phyloP scores from a whole-genome alignment of 2,797 vertebrate genomes.

The Halcyon badia region DNA sequence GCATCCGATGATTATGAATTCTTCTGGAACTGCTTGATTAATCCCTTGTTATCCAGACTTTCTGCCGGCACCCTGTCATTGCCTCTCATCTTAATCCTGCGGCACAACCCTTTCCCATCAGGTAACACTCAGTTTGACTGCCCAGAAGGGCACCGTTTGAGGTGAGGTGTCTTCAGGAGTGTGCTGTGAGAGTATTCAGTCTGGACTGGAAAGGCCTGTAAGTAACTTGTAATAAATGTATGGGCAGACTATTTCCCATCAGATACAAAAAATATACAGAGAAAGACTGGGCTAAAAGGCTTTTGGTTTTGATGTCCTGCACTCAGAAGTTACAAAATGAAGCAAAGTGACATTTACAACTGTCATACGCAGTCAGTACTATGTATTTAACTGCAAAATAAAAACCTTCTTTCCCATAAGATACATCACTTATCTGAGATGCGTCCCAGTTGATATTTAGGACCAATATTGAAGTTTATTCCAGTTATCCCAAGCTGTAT shows the following conservation, averaged over 20 bases:
- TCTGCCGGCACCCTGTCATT: conserved; percentile 52
- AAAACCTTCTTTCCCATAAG: neutral
- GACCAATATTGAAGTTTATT: neutral
- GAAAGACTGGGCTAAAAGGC: conserved; percentile 11
- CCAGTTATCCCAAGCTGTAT: neutral
- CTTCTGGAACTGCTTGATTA: conserved; percentile 37
- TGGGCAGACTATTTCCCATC: neutral
- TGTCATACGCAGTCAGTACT: neutral
- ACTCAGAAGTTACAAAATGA: conserved; percentile 18
- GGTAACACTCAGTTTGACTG: conserved; percentile 49
- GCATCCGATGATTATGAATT: neutral
- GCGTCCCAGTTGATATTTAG: neutral
- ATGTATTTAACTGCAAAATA: neutral
- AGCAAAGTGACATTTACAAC: neutral
- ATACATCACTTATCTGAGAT: neutral
- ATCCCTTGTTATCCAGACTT: conserved; percentile 22
- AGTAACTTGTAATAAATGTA: neutral
- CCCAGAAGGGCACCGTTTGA: neutral
- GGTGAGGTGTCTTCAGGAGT: conserved; percentile 26
- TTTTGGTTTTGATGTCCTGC: conserved; percentile 9
- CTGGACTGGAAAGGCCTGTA: neutral
- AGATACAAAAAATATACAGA: conserved; percentile 28
- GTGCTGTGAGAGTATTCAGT: conserved; percentile 17
- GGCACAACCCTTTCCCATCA: conserved; percentile 42
- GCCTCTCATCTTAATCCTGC: conserved; percentile 40